Evolutionary conservation across 2,888 invertebrate species (phyloP).

Genomic region (Rhingia campestris): DNA sequence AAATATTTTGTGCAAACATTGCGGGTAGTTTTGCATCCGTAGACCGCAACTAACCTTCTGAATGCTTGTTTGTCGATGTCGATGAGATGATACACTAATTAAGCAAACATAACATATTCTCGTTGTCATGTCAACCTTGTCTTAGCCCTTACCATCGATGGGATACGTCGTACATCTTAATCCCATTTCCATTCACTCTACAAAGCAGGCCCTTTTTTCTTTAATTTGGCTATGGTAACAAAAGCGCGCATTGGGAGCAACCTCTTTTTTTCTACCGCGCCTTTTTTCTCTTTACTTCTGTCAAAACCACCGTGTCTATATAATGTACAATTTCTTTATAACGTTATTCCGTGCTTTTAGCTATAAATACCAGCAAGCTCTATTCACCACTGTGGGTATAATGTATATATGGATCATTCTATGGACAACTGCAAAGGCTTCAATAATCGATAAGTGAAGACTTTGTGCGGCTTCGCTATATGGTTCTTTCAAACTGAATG

Average conservation of each 20-base stretch:
- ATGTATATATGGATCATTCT: slow-evolving; percentile 1
- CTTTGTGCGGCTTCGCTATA: not conserved
- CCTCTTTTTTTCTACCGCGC: not conserved
- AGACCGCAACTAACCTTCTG: not conserved
- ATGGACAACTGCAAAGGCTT: not conserved
- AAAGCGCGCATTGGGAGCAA: not conserved
- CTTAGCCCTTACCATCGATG: not conserved
- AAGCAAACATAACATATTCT: not conserved
- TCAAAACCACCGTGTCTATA: not conserved
- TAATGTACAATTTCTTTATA: not conserved
- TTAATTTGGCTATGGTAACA: not conserved
- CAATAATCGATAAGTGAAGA: not conserved
- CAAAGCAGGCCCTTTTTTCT: not conserved
- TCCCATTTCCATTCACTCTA: not conserved
- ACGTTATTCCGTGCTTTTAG: not conserved
- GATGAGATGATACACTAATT: not conserved
- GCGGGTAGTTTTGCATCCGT: not conserved
- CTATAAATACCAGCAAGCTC: slow-evolving; percentile 2
- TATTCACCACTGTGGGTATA: no score
- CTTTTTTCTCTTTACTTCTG: not conserved
- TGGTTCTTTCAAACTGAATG: slow-evolving; percentile 6
- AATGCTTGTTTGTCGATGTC: not conserved
- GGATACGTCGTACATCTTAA: slow-evolving; percentile 11
- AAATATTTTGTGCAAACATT: slow-evolving; percentile 8
- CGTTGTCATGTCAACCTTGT: slow-evolving; percentile 12